These are phyloP conservation scores for Hermaeophaga mercurialis DNA, from an alignment of 2,888 invertebrate genomes.

Conservation along the genomic window DNA sequence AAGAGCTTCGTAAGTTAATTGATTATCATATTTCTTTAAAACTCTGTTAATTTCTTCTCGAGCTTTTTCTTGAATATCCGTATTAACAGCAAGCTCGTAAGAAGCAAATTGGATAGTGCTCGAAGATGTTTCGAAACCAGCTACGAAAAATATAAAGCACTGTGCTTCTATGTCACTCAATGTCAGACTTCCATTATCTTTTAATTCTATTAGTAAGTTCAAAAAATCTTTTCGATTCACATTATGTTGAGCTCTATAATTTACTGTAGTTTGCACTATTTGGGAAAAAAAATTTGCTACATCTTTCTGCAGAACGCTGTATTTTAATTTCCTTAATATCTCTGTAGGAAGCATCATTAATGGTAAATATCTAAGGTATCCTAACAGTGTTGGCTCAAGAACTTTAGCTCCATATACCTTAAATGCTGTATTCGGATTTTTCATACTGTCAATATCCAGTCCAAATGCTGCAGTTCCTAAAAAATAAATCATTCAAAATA, in stretches of 20 bases:
- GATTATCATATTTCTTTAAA: background rate
- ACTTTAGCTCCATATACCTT: background rate
- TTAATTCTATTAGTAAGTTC: background rate
- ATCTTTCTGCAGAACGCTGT: background rate
- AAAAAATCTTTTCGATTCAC: background rate
- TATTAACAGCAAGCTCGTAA: background rate
- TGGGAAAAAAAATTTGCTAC: background rate
- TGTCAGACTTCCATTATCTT: background rate
- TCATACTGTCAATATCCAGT: background rate
- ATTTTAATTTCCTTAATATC: background rate
- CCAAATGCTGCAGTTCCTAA: background rate
- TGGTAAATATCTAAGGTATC: background rate
- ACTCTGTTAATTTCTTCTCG: background rate
- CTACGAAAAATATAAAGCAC: conserved; percentile 2
- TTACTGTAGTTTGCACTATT: background rate
- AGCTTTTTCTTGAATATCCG: background rate
- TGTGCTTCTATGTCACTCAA: background rate
- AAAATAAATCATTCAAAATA: too few species aligned
- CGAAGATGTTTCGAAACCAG: background rate
- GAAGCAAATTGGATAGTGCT: background rate
- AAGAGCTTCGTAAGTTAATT: background rate
- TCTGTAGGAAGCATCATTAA: background rate
- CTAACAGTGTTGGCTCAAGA: background rate
- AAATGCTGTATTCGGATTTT: background rate
- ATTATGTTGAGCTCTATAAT: background rate